phyloP scores from a whole-genome alignment of 2,888 invertebrate species.

The Synergus japonicus region DNA sequence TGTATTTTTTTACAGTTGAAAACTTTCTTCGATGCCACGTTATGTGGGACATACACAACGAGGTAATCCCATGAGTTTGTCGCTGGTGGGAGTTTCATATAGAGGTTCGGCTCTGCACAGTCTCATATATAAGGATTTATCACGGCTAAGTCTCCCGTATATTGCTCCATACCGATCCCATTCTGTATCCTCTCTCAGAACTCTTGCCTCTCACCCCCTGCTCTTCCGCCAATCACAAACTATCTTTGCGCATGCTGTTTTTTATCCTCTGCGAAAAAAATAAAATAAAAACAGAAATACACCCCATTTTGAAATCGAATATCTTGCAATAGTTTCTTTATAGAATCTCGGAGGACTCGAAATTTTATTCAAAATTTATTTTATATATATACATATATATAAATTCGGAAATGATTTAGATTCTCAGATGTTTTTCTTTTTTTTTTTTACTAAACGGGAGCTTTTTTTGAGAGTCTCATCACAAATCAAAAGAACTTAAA shows the following conservation, averaged over 20 bases:
- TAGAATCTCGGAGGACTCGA: too few relatives aligned
- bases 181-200: slow-evolving; percentile 48
- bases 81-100: slow-evolving; percentile 73
- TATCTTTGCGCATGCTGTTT: neutral
- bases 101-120: slow-evolving; percentile 72
- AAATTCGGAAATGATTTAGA: too few relatives aligned
- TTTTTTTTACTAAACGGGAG: too few relatives aligned
- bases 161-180: slow-evolving; percentile 74
- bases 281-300: neutral
- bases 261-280: neutral
- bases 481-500: too few relatives aligned
- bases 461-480: too few relatives aligned
- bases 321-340: too few relatives aligned
- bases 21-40: slow-evolving; percentile 26
- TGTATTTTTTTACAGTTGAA: neutral
- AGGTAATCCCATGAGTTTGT: slow-evolving; percentile 74
- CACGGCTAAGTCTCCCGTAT: slow-evolving; percentile 76
- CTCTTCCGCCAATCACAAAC: neutral
- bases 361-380: too few relatives aligned
- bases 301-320: neutral
- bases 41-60: slow-evolving; percentile 51
- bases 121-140: slow-evolving; percentile 78
- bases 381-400: too few relatives aligned
- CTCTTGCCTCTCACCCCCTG: neutral
- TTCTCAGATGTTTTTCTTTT: too few relatives aligned